Evolutionary conservation across 2,888 invertebrate species (phyloP).

Genomic region (Eristalinus sepulchralis): DNA sequence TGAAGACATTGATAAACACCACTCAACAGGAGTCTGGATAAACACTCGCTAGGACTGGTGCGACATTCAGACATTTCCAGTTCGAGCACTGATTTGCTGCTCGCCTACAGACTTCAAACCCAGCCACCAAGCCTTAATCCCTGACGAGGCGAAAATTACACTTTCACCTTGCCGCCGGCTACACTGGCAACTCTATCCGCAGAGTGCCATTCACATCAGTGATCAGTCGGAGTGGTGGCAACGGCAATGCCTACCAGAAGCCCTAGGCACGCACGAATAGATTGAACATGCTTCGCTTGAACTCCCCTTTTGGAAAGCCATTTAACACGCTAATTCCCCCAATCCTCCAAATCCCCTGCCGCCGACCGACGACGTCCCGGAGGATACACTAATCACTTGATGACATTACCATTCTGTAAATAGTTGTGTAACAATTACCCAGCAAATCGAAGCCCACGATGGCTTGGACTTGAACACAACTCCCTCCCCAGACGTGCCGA

Average conservation of each 20-base stretch:
- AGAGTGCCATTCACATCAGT: neutral
- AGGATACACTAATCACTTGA: conserved; percentile 59
- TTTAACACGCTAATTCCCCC: conserved; percentile 68
- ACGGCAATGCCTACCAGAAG: conserved; percentile 29
- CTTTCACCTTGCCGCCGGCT: neutral
- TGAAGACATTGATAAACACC: too few species aligned
- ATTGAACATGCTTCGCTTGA: conserved; percentile 53
- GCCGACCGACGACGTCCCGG: conserved; percentile 12
- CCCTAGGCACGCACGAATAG: conserved; percentile 59
- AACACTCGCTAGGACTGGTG: too few species aligned
- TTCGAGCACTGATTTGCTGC: too few species aligned
- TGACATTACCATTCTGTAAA: conserved; percentile 62
- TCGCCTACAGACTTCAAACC: too few species aligned
- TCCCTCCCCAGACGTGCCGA: too few species aligned
- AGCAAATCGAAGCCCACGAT: neutral
- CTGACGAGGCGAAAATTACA: neutral
- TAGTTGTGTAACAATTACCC: conserved; percentile 36
- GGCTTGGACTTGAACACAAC: neutral
- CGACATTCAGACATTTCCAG: too few species aligned
- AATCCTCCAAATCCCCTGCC: conserved; percentile 57
- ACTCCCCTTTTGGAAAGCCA: conserved; percentile 41
- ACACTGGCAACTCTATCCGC: too few species aligned
- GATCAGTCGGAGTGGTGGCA: neutral
- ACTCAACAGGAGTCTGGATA: too few species aligned
- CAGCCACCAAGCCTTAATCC: neutral